Evolutionary conservation across 1,140 invertebrate species (phyloP), one percentile per base, ranked within the genome.

Genomic region (Nephila pilipes): DNA sequence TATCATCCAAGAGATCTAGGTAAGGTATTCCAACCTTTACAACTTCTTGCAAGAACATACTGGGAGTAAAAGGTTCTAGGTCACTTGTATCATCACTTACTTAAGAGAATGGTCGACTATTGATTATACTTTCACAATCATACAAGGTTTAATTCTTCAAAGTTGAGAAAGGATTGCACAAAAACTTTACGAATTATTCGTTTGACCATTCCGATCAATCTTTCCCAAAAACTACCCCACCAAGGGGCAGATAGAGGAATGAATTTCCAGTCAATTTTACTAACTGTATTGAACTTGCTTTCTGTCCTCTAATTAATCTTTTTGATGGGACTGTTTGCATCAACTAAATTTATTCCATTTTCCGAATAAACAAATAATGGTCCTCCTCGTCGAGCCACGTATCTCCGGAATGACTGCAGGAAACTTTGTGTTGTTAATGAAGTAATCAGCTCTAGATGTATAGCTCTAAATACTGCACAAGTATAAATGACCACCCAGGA

Each of bases 401-500:
- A 96, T 29, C 96, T 90, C 20, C 94, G 90, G 1, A 96, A 91
- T 5, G 95, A 94, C 10, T 95, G 94, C 10, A 96, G 81, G 83
- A 96, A 96, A 4, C 94, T 93, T 83, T 95, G 94, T 1, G 95
- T n/a, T n/a, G n/a, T n/a, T n/a, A n/a, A n/a, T n/a, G n/a, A n/a
- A n/a, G n/a, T n/a, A n/a, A n/a, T n/a, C n/a, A n/a, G n/a, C n/a
- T n/a, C n/a, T n/a, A n/a, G n/a, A n/a, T n/a, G n/a, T n/a, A n/a
- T n/a, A n/a, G 95, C 95, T 95, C 94, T 95, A 0, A 95, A 95
- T 5, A 94, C 58, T 32, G 96, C 95, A 88, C 96, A 96, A 12
- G 96, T 94, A 88, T 96, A 96, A 4, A 96, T 5, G 18, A 94
- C 95, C 12, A 96, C 80, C 90, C 96, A 96, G 4, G 94, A 94